A percentile compares a stretch with the other conserved stretches of the same genome.
phyloP scores from a whole-genome alignment of 2,797 vertebrate genomes.

The Clarias pachynema region DNA sequence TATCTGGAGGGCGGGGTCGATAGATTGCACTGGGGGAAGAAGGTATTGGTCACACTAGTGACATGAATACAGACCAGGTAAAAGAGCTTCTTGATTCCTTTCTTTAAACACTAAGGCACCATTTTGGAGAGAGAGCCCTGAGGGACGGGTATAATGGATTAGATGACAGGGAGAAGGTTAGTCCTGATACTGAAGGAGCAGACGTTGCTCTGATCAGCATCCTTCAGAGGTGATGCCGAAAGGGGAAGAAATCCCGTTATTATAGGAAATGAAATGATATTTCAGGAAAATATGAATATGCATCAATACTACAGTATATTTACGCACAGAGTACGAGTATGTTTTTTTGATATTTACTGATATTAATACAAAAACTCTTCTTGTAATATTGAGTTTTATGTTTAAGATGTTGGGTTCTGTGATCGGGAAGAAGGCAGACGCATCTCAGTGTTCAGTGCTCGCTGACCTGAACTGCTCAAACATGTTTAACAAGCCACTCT shows the following conservation, averaged over 20 bases:
- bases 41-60: conserved; percentile 32
- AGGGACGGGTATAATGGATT: not conserved
- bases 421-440: not conserved
- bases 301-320: not conserved
- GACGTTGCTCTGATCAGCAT: not conserved
- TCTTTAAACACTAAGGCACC: not conserved
- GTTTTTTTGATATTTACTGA: not conserved
- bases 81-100: conserved; percentile 12
- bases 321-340: too few species aligned
- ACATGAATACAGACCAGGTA: conserved; percentile 42
- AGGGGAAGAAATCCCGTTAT: not conserved
- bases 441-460: not conserved
- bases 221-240: not conserved
- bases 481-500: not conserved
- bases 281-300: not conserved
- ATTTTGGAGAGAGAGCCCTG: not conserved
- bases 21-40: conserved; percentile 31
- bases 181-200: not conserved
- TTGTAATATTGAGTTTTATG: not conserved
- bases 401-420: too few species aligned
- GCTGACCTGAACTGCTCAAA: not conserved
- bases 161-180: not conserved
- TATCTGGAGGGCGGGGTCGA: conserved; percentile 36
- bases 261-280: not conserved
- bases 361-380: not conserved